phyloP scores from a whole-genome alignment of 2,797 vertebrate genomes.

The Enteromius paludinosus region DNA sequence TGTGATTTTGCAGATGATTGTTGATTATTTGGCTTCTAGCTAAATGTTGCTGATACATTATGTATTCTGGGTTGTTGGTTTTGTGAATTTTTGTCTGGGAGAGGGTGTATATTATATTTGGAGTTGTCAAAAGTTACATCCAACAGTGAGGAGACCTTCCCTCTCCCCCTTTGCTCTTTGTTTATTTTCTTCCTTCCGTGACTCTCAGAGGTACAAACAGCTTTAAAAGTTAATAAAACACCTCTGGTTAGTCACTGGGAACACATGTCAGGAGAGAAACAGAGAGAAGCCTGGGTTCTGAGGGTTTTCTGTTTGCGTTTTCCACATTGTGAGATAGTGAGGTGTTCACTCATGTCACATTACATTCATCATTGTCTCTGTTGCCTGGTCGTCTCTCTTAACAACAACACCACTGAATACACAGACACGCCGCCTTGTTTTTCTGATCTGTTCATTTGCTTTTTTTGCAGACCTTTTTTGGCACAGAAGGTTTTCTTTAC shows the following conservation, averaged over 20 bases:
- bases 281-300: constrained; percentile 8
- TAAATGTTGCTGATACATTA: neutral
- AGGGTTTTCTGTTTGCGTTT: constrained; percentile 48
- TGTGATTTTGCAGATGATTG: neutral
- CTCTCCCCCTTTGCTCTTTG: constrained; percentile 20
- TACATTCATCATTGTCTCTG: constrained; percentile 48
- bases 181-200: constrained; percentile 49
- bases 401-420: constrained; percentile 50
- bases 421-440: constrained; percentile 26
- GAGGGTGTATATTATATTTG: neutral
- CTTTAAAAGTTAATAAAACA: constrained; percentile 64
- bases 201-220: constrained; percentile 56
- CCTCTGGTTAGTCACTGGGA: constrained; percentile 58
- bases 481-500: constrained; percentile 57
- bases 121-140: constrained; percentile 31
- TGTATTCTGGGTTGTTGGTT: neutral
- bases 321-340: constrained; percentile 44
- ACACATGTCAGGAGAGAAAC: constrained; percentile 48
- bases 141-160: constrained; percentile 7
- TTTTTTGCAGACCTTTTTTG: constrained; percentile 39
- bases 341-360: constrained; percentile 48
- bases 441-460: constrained; percentile 39
- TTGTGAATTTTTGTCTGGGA: neutral
- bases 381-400: constrained; percentile 42
- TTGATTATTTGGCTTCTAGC: neutral